These are phyloP conservation scores for Apodemus sylvaticus DNA, from an alignment of 2,113 vertebrate genomes.

Conservation along the genomic window DNA sequence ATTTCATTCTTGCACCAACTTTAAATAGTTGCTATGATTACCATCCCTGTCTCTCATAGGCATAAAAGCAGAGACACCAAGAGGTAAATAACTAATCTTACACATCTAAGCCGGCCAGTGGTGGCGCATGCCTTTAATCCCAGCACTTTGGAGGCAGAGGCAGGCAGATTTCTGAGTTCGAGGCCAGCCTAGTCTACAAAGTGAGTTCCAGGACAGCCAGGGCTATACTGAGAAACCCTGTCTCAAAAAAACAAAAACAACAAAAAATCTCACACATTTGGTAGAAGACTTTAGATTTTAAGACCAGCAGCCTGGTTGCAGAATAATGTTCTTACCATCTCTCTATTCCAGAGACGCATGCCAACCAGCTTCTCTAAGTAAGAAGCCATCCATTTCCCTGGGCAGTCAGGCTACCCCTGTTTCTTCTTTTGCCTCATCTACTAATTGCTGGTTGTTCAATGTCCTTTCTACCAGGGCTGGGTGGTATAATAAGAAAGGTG, in stretches of 20 bases:
- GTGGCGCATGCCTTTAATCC: too few species aligned
- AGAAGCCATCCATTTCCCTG: neutral
- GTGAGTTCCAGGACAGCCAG: too few species aligned
- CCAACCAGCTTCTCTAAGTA: neutral
- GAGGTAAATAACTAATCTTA: slow-evolving; percentile 3
- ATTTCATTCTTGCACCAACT: neutral
- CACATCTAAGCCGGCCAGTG: too few species aligned
- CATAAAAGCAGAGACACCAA: neutral
- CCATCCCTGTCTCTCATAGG: slow-evolving; percentile 1
- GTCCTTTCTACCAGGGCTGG: slow-evolving; percentile 2
- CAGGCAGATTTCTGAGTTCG: too few species aligned
- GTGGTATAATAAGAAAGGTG: neutral
- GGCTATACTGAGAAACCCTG: too few species aligned
- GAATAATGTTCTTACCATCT: neutral
- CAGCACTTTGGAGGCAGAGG: too few species aligned
- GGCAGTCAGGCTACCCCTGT: neutral
- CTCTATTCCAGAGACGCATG: slow-evolving; percentile 1
- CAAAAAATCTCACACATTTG: too few species aligned
- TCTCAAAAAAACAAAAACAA: too few species aligned
- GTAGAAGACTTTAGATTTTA: neutral
- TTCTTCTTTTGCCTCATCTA: neutral
- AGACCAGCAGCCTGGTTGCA: neutral
- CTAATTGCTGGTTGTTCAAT: neutral
- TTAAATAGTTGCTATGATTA: neutral
- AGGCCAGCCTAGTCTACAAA: too few species aligned